A percentile compares a stretch with the other conserved stretches of the same genome.
Conservation (phyloP, 2,888 invertebrate species). For the Brenthis hecate region DNA sequence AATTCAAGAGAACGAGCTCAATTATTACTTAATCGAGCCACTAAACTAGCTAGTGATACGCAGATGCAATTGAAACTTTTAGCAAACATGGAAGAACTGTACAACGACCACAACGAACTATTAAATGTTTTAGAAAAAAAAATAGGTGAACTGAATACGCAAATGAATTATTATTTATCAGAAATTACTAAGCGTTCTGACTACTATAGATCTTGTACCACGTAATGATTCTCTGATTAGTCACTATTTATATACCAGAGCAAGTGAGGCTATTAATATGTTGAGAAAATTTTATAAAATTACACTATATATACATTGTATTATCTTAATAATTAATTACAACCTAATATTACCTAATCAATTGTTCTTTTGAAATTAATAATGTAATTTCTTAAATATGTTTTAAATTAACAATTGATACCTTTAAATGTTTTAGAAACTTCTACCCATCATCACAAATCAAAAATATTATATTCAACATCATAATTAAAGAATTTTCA, state of each 20-base stretch:
- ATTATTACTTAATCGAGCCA: constrained; percentile 89
- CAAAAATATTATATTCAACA: background rate
- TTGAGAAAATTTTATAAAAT: background rate
- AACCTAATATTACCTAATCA: background rate
- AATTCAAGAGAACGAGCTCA: constrained; percentile 91
- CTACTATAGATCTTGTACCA: constrained; percentile 83
- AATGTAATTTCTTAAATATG: background rate
- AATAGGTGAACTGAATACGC: constrained; percentile 83
- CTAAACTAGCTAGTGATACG: constrained; percentile 90
- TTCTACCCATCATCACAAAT: constrained; percentile 9
- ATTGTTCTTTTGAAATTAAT: background rate
- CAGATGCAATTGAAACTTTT: constrained; percentile 88
- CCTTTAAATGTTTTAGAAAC: too few relatives aligned
- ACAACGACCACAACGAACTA: constrained; percentile 84
- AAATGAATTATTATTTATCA: constrained; percentile 85
- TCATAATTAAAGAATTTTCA: background rate
- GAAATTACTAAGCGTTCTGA: constrained; percentile 84
- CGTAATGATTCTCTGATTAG: constrained; percentile 49
- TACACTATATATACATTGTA: background rate
- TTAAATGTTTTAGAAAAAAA: constrained; percentile 83
- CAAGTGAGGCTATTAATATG: constrained; percentile 15
- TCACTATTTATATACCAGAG: constrained; percentile 2
- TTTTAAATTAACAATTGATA: background rate
- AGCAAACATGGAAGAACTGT: constrained; percentile 86
- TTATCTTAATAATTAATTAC: too few relatives aligned